Conservation (phyloP, 2,113 vertebrate genomes). For the Irena cyanogastra region DNA sequence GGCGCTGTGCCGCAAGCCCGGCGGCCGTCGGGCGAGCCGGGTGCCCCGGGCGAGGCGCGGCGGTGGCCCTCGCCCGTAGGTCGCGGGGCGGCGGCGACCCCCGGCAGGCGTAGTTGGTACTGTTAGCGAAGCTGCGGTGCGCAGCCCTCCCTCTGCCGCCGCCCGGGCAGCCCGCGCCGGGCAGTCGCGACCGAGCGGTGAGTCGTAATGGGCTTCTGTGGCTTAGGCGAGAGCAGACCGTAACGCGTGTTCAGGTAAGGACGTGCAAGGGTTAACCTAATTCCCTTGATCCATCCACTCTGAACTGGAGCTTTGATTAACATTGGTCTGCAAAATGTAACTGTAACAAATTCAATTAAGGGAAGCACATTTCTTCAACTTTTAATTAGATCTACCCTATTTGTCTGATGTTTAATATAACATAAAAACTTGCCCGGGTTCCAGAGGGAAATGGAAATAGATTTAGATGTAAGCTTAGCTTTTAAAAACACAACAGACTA, state of each 20-base stretch:
- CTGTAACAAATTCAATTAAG: slow-evolving; percentile 74
- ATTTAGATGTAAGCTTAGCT: neutral
- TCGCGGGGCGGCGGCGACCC: neutral
- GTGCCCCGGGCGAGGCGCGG: neutral
- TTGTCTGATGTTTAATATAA: slow-evolving; percentile 73
- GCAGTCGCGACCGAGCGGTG: neutral
- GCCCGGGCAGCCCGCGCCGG: neutral
- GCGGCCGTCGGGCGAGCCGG: slow-evolving; percentile 35
- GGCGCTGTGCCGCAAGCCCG: neutral
- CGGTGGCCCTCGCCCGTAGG: neutral
- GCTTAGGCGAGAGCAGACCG: slow-evolving; percentile 39
- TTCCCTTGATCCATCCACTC: slow-evolving; percentile 66
- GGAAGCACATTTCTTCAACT: slow-evolving; percentile 73
- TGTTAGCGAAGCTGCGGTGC: neutral
- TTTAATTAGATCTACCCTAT: slow-evolving; percentile 74
- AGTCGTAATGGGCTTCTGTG: neutral
- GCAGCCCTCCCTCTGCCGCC: neutral
- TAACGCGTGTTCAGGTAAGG: slow-evolving; percentile 55
- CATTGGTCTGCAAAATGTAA: slow-evolving; percentile 73
- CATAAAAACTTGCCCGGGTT: slow-evolving; percentile 45
- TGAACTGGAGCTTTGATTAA: slow-evolving; percentile 76
- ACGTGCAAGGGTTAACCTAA: slow-evolving; percentile 48
- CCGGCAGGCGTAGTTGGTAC: neutral
- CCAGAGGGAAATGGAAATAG: slow-evolving; percentile 23
- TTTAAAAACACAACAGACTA: neutral